Conservation (phyloP, 92 coral and sea anemone genomes). For the Paramuricea clavata region DNA sequence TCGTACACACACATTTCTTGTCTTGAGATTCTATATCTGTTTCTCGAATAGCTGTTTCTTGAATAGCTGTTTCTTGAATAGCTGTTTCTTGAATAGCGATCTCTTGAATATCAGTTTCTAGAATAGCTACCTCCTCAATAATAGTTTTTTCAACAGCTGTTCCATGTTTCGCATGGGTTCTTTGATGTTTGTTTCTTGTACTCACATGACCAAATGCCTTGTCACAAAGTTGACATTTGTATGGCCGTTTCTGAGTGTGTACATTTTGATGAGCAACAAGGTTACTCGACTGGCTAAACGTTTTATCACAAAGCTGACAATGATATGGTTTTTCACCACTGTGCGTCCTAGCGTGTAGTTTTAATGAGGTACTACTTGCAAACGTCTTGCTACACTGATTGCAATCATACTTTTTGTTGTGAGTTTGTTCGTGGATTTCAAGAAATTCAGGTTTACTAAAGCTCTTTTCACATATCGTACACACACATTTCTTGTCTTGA, state of each 20-base stretch:
- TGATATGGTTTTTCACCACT: conserved; percentile 24
- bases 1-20: not conserved
- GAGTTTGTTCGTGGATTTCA: not conserved
- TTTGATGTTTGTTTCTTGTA: conserved; percentile 3
- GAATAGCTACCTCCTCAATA: not conserved
- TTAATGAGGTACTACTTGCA: not conserved
- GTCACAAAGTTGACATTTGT: conserved; percentile 4
- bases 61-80: not conserved
- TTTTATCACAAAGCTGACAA: not conserved
- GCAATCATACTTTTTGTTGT: conserved; percentile 3
- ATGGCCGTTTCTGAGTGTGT: conserved; percentile 16
- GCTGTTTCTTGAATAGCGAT: not conserved
- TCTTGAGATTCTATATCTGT: not conserved
- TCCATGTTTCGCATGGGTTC: not conserved
- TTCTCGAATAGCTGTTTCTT: not conserved
- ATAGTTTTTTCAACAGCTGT: not conserved
- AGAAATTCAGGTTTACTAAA: not conserved
- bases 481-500: not conserved
- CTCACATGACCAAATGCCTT: conserved; percentile 30
- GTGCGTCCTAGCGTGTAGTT: not conserved
- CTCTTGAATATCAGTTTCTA: not conserved
- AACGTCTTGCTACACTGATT: not conserved
- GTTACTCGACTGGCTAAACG: conserved; percentile 18
- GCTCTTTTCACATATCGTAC: not conserved
- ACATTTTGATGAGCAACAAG: conserved; percentile 20